Conservation (phyloP, 2,888 invertebrate species). For the Rambutsinella grinnellia region DNA sequence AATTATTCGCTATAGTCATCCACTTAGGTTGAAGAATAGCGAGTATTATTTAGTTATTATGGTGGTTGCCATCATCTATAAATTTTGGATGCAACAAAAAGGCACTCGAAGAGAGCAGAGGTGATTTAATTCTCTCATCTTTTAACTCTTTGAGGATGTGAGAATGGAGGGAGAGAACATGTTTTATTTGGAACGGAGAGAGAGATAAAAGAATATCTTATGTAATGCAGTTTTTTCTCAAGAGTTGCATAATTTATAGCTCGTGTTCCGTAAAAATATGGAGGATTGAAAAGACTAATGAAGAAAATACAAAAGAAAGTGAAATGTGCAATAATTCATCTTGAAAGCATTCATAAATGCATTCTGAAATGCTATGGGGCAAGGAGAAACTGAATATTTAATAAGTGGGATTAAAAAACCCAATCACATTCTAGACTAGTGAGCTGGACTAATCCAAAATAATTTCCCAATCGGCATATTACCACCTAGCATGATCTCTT, state of each 20-base stretch:
- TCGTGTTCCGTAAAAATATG: not conserved
- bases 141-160: not conserved
- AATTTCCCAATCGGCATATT: no score
- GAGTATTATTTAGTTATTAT: slow-evolving; percentile 39
- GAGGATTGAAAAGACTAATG: slow-evolving; percentile 19
- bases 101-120: slow-evolving; percentile 24
- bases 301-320: slow-evolving; percentile 30
- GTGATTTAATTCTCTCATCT: not conserved
- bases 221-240: not conserved
- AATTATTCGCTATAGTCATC: slow-evolving; percentile 17
- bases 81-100: slow-evolving; percentile 22
- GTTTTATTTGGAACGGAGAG: not conserved
- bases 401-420: no score
- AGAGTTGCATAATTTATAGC: not conserved
- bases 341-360: not conserved
- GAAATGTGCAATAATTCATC: slow-evolving; percentile 14
- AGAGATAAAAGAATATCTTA: not conserved
- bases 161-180: not conserved
- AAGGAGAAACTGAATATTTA: no score
- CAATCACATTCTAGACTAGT: no score
- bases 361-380: slow-evolving; percentile 9
- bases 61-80: slow-evolving; percentile 25
- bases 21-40: slow-evolving; percentile 21
- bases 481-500: no score
- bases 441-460: no score